Conservation (phyloP, 2,113 vertebrate species). For the Ahaetulla prasina region DNA sequence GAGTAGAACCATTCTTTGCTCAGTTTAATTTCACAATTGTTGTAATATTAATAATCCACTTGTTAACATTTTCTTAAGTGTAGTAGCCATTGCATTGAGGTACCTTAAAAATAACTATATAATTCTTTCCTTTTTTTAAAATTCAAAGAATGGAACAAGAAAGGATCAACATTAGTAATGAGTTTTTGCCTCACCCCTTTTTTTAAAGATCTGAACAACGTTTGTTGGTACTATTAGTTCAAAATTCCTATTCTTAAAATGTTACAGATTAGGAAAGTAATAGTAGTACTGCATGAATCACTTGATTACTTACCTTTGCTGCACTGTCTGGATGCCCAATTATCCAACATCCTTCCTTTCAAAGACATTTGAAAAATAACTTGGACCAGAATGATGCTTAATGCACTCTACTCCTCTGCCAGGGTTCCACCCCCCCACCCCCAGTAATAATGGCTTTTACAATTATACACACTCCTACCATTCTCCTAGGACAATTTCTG, state of each 20-base stretch:
- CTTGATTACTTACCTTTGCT: slow-evolving; percentile 24
- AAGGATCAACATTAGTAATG: background rate
- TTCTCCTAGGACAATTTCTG: slow-evolving; percentile 31
- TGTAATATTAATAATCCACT: background rate
- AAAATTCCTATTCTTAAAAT: slow-evolving; percentile 5
- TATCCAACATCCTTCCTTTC: slow-evolving; percentile 21
- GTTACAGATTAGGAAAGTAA: background rate
- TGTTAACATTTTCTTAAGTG: background rate
- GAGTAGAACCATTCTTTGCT: background rate
- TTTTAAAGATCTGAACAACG: background rate
- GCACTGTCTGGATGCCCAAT: slow-evolving; percentile 21
- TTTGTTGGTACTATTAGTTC: background rate
- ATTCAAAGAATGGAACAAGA: background rate
- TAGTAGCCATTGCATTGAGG: background rate
- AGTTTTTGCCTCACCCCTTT: background rate
- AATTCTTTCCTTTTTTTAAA: background rate
- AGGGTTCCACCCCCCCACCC: slow-evolving; percentile 13
- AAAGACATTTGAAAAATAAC: slow-evolving; percentile 44
- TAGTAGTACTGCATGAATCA: slow-evolving; percentile 9
- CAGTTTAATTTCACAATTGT: background rate
- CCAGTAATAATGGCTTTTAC: slow-evolving; percentile 45
- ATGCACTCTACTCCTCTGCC: slow-evolving; percentile 44
- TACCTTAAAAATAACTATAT: background rate
- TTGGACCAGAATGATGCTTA: slow-evolving; percentile 53
- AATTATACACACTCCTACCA: slow-evolving; percentile 27